A percentile compares a stretch with the other conserved stretches of the same genome.
These are phyloP conservation scores for Chloromyia formosa DNA, from an alignment of 2,888 invertebrate genomes.

Conservation along the genomic window DNA sequence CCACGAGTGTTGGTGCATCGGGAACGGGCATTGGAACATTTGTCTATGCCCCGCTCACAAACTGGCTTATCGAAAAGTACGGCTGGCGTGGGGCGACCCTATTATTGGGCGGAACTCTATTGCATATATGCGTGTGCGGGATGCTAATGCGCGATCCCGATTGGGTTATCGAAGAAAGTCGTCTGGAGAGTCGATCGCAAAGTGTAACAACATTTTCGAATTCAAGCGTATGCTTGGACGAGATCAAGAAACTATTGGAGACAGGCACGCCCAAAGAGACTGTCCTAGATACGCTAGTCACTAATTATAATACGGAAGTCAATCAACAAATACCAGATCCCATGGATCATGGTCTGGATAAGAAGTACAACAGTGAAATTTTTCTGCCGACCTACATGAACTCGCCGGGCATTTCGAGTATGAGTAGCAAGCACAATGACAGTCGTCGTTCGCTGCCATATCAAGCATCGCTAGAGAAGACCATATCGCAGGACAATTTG, in stretches of 20 bases:
- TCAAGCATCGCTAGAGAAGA: constrained; percentile 57
- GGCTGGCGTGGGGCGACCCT: constrained; percentile 88
- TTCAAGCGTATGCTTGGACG: constrained; percentile 62
- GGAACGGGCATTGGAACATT: constrained; percentile 92
- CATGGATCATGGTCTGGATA: constrained; percentile 54
- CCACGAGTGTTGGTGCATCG: constrained; percentile 87
- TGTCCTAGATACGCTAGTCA: constrained; percentile 62
- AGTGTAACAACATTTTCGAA: constrained; percentile 64
- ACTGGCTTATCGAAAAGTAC: constrained; percentile 75
- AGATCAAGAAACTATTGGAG: constrained; percentile 74
- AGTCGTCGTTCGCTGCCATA: constrained; percentile 61
- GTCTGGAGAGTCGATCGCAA: constrained; percentile 63
- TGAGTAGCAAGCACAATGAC: constrained; percentile 59
- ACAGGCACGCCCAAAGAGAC: constrained; percentile 68
- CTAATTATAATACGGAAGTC: constrained; percentile 63
- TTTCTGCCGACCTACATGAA: constrained; percentile 61
- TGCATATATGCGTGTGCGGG: constrained; percentile 87
- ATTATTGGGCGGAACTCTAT: constrained; percentile 82
- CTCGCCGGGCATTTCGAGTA: constrained; percentile 59
- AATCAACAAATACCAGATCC: constrained; percentile 63
- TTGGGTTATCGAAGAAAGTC: constrained; percentile 69
- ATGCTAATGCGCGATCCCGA: constrained; percentile 88
- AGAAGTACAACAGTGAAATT: constrained; percentile 62
- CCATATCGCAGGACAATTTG: constrained; percentile 59
- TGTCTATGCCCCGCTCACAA: constrained; percentile 85